Conservation (phyloP, 2,888 invertebrate genomes). For the Augochlorella aurata region DNA sequence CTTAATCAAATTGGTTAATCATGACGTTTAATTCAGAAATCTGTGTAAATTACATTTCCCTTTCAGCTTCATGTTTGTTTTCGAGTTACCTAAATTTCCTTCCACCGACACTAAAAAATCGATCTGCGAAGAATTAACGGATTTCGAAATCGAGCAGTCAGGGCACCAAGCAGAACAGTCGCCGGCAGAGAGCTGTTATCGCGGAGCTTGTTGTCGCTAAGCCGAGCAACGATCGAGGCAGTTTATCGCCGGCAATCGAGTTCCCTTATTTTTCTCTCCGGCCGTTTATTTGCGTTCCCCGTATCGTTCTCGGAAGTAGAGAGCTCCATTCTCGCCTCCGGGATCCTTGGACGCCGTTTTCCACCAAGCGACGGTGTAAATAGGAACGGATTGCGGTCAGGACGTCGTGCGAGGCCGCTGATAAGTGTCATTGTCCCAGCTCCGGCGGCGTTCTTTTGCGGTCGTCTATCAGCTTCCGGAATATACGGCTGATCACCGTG, state of each 20-base stretch:
- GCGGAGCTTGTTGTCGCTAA: neutral
- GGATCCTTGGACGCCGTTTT: conserved; percentile 20
- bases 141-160: too few relatives aligned
- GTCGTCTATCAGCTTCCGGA: conserved; percentile 73
- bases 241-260: neutral
- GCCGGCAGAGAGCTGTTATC: neutral
- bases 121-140: too few relatives aligned
- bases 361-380: conserved; percentile 42
- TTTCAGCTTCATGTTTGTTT: too few relatives aligned
- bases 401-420: conserved; percentile 65
- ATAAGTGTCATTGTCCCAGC: conserved; percentile 76
- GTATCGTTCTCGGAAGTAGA: conserved; percentile 44
- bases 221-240: neutral
- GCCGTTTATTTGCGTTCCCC: conserved; percentile 7
- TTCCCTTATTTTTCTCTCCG: neutral
- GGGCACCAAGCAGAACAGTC: neutral
- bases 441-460: conserved; percentile 66
- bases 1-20: too few relatives aligned
- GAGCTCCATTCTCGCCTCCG: conserved; percentile 14
- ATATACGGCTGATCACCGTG: conserved; percentile 65
- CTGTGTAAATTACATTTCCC: too few relatives aligned
- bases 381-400: conserved; percentile 66
- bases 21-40: too few relatives aligned
- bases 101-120: too few relatives aligned
- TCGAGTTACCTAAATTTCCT: too few relatives aligned